Evolutionary conservation across 2,888 invertebrate genomes (phyloP).

Genomic region (Malacosoma neustria): DNA sequence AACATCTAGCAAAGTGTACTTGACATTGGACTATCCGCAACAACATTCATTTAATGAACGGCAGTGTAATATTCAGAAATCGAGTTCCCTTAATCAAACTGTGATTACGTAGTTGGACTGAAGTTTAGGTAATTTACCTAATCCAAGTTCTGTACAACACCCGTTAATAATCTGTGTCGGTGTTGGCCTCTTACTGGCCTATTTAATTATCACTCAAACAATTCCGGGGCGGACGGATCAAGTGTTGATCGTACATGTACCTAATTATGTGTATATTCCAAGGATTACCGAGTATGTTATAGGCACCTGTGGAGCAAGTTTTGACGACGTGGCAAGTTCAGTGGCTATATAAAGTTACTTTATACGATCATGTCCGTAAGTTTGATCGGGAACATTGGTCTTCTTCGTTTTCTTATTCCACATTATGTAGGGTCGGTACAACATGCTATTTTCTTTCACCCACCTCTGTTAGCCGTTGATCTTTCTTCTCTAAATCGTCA

Average conservation of each 20-base stretch:
- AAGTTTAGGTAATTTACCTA: neutral
- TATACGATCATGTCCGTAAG: too few species aligned
- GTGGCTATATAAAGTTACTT: too few species aligned
- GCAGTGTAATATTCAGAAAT: neutral
- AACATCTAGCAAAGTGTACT: too few species aligned
- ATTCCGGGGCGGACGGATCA: slow-evolving; percentile 3
- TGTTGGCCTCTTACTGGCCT: slow-evolving; percentile 4
- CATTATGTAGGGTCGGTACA: too few species aligned
- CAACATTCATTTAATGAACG: neutral
- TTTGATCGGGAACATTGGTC: too few species aligned
- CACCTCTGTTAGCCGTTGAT: too few species aligned
- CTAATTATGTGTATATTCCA: neutral
- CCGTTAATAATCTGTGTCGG: slow-evolving; percentile 2
- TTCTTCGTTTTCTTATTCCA: too few species aligned
- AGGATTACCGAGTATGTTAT: neutral
- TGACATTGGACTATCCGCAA: too few species aligned
- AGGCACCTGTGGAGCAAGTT: too few species aligned
- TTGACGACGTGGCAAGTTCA: too few species aligned
- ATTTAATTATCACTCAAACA: slow-evolving; percentile 6
- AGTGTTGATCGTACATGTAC: slow-evolving; percentile 1
- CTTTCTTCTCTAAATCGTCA: too few species aligned
- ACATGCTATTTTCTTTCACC: too few species aligned
- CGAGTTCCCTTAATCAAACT: neutral
- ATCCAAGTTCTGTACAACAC: neutral
- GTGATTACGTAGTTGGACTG: neutral